Evolutionary conservation across 1,140 invertebrate genomes (phyloP).

Genomic region (Drosophila teissieri): DNA sequence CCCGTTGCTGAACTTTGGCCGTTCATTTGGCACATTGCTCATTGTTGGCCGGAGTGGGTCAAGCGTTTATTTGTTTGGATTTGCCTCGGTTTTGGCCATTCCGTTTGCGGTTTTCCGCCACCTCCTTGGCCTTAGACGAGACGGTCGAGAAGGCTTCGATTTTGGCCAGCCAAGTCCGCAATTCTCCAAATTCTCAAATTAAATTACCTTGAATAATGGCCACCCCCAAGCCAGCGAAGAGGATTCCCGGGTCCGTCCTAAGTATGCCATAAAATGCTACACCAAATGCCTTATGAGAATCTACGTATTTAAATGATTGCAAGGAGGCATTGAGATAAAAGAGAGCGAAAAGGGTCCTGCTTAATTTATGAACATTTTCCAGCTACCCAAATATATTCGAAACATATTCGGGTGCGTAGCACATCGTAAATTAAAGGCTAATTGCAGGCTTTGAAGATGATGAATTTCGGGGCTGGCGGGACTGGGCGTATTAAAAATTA

Average conservation of each 20-base stretch:
- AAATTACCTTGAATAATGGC: conserved; percentile 63
- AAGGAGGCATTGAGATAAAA: conserved; percentile 66
- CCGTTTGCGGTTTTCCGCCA: conserved; percentile 25
- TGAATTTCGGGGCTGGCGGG: conserved; percentile 43
- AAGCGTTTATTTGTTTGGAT: conserved; percentile 55
- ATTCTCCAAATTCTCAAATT: conserved; percentile 40
- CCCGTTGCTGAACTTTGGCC: conserved; percentile 64
- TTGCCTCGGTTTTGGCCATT: conserved; percentile 39
- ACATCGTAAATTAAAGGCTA: conserved; percentile 75
- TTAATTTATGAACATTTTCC: conserved; percentile 63
- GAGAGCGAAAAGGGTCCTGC: conserved; percentile 36
- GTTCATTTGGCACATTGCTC: conserved; percentile 81
- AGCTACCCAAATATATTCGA: conserved; percentile 34
- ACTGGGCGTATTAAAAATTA: conserved; percentile 69
- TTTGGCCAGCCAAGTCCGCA: conserved; percentile 18
- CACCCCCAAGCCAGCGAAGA: conserved; percentile 24
- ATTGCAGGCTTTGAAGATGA: conserved; percentile 74
- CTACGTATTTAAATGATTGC: conserved; percentile 71
- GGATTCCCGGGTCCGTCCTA: conserved; percentile 27
- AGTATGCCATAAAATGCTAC: conserved; percentile 74
- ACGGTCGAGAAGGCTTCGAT: conserved; percentile 34
- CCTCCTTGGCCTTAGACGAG: conserved; percentile 13
- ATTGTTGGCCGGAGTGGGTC: conserved; percentile 69
- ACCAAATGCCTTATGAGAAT: conserved; percentile 67
- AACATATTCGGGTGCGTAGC: conserved; percentile 40